Percentiles rank a stretch among this genome's conserved stretches.
These are phyloP conservation scores for Theonella swinhoei DNA, from an alignment of 37 sponge, comb jelly and placozoan species.

Conservation along the genomic window DNA sequence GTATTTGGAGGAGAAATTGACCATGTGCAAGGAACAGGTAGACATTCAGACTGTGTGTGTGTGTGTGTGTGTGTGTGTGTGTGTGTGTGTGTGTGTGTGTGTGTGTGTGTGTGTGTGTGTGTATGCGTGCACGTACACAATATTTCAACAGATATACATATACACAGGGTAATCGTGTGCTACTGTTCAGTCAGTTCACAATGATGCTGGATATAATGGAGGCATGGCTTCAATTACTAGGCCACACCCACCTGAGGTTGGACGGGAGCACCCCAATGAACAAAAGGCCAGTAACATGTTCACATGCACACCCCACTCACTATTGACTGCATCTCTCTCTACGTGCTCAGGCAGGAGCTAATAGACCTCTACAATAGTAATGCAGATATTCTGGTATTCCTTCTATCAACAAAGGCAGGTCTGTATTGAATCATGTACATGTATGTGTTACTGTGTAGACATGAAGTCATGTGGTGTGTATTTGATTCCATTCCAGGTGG, in stretches of 20 bases:
- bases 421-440: not conserved
- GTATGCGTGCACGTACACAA: not conserved
- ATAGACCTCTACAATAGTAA: slow-evolving; percentile 43
- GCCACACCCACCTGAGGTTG: slow-evolving; percentile 53
- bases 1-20: slow-evolving; percentile 5
- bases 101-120: not conserved
- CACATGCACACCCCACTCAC: not conserved
- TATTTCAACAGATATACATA: not conserved
- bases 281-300: slow-evolving; percentile 32
- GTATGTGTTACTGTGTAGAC: too few species aligned
- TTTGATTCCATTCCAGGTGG: slow-evolving; percentile 35
- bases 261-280: slow-evolving; percentile 51
- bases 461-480: too few species aligned
- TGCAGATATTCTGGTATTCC: slow-evolving; percentile 31
- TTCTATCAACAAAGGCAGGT: slow-evolving; percentile 65
- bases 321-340: not conserved
- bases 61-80: not conserved
- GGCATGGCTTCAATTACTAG: slow-evolving; percentile 21
- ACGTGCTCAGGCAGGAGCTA: slow-evolving; percentile 25
- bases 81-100: not conserved
- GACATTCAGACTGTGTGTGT: not conserved
- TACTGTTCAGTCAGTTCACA: slow-evolving; percentile 71
- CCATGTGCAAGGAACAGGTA: slow-evolving; percentile 18
- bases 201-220: slow-evolving; percentile 68
- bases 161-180: slow-evolving; percentile 46